Conservation (phyloP, 1,140 invertebrate genomes). For the Capitella teleta region DNA sequence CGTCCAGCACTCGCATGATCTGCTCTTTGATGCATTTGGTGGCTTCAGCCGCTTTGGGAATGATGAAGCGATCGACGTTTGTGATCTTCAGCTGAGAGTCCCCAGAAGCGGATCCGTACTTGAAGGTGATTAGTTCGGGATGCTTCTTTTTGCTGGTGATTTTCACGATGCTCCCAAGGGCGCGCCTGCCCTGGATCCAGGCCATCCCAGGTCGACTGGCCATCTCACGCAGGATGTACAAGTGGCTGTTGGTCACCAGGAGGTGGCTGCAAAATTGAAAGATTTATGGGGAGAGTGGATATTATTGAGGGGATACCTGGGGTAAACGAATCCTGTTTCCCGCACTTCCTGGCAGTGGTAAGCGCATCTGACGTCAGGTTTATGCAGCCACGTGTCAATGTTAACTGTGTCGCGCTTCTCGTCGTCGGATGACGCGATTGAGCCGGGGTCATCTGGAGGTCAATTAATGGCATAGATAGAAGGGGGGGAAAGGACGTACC, state of each 20-base stretch:
- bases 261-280: conserved; percentile 56
- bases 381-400: conserved; percentile 64
- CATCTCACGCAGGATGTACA: conserved; percentile 76
- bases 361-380: conserved; percentile 67
- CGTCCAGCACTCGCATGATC: conserved; percentile 46
- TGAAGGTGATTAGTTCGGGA: conserved; percentile 90
- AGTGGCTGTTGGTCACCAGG: conserved; percentile 73
- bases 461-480: too few relatives aligned
- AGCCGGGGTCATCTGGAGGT: conserved; percentile 34
- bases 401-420: conserved; percentile 56
- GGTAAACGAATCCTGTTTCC: conserved; percentile 71
- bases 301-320: conserved; percentile 47
- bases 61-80: conserved; percentile 82
- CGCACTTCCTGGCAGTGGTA: conserved; percentile 86
- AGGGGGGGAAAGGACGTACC: too few relatives aligned
- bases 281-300: too few relatives aligned
- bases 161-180: conserved; percentile 80
- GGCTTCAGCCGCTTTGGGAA: conserved; percentile 80
- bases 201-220: conserved; percentile 61
- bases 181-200: conserved; percentile 69
- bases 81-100: conserved; percentile 50
- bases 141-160: conserved; percentile 89
- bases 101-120: conserved; percentile 69
- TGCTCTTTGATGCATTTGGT: conserved; percentile 68
- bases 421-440: conserved; percentile 44